Conservation (phyloP, 1,140 invertebrate species). For the Potamilus streckersoni region DNA sequence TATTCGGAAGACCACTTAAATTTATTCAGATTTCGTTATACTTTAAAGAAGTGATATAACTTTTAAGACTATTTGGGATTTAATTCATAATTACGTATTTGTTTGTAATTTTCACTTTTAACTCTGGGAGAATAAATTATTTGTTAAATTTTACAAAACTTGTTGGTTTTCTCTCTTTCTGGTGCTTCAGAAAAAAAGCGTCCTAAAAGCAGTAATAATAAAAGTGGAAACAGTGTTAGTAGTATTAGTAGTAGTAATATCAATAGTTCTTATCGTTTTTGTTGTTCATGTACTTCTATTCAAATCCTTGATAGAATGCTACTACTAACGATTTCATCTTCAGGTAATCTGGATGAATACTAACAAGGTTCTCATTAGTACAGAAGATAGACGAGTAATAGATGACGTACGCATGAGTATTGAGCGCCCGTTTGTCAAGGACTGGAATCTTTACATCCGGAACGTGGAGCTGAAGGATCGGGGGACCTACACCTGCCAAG, state of each 20-base stretch:
- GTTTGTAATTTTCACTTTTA: too few relatives aligned
- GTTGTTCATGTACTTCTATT: not conserved
- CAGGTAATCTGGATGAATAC: conserved; percentile 64
- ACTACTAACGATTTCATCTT: not conserved
- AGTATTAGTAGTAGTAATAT: not conserved
- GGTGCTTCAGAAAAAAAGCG: too few relatives aligned
- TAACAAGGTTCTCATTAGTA: conserved; percentile 46
- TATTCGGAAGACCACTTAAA: too few relatives aligned
- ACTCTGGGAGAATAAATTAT: too few relatives aligned
- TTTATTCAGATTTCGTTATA: too few relatives aligned
- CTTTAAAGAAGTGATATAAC: too few relatives aligned
- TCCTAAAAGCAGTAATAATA: not conserved
- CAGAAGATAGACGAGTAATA: conserved; percentile 47
- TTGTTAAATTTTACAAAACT: too few relatives aligned
- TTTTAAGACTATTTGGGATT: too few relatives aligned
- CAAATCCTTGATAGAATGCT: too few relatives aligned
- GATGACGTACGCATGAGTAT: conserved; percentile 50
- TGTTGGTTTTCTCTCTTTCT: too few relatives aligned
- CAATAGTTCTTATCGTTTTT: not conserved
- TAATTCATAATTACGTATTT: too few relatives aligned
- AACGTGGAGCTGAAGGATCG: conserved; percentile 21
- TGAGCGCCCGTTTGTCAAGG: conserved; percentile 36
- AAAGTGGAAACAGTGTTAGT: not conserved
- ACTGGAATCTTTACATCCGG: conserved; percentile 52
- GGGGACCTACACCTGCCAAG: conserved; percentile 37